Percentiles rank a stretch among this genome's conserved stretches.
These are phyloP conservation scores for Corvus moneduloides DNA, from an alignment of 2,113 vertebrate species.

Conservation along the genomic window DNA sequence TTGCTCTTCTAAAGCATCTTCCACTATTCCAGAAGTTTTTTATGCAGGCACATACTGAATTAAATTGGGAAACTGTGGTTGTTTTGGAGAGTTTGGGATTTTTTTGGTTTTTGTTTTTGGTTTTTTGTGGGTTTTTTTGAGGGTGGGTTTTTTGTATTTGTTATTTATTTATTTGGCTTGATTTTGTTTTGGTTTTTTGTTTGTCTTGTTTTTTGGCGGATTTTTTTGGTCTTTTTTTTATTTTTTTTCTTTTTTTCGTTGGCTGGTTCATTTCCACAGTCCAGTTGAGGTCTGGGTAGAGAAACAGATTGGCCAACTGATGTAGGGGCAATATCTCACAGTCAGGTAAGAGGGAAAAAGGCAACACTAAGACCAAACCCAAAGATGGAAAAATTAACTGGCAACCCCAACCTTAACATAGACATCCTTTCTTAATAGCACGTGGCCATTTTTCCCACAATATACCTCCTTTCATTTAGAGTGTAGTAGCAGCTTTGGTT, in stretches of 20 bases:
- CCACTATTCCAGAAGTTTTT: background rate
- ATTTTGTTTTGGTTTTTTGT: background rate
- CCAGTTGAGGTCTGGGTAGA: background rate
- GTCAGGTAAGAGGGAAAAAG: background rate
- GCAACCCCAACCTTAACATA: background rate
- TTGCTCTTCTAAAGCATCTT: background rate
- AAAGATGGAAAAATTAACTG: background rate
- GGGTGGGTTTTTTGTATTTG: background rate
- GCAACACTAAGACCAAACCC: background rate
- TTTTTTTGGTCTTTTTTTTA: background rate
- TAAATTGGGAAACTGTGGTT: background rate
- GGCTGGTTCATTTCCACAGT: background rate
- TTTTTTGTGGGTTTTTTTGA: too few species aligned
- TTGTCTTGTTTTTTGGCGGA: fast-evolving
- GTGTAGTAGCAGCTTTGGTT: background rate
- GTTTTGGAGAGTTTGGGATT: fast-evolving
- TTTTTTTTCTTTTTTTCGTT: background rate
- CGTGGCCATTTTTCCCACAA: background rate
- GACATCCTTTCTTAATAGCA: background rate
- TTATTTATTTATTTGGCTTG: background rate
- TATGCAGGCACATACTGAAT: background rate
- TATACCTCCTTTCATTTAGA: background rate
- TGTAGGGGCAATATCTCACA: fast-evolving
- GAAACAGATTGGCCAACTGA: background rate
- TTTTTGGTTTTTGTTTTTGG: background rate